Base-by-base conservation (phyloP, 2,113 vertebrate genomes). In the Delphinapterus leucas region DNA sequence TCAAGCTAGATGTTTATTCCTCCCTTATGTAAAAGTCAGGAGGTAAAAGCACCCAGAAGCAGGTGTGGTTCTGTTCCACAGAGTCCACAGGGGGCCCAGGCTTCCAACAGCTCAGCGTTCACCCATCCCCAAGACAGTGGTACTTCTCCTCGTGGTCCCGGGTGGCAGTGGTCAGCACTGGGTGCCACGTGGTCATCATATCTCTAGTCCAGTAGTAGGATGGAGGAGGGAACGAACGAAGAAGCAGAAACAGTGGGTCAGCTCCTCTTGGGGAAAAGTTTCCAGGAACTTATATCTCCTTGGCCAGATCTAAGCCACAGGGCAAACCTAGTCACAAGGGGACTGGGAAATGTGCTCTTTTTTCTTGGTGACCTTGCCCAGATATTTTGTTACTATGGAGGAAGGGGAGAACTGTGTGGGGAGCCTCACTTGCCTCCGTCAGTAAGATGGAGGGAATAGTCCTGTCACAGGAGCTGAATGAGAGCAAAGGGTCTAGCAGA, bases 241-340 rank as follows among this genome's bases (percentile, higher is more conserved):
- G 86, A 90, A 41, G 6, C 44, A 63, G 85, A 55, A 13, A 90
- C 26, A 7, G n/a, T 61, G 20, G 36, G 26, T 33, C 67, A 41
- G 53, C 73, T 70, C 8, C 76, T 4, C 80, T 8, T 55, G 36
- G 55, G 58, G 67, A 23, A 36, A 65, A 5, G 67, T 41, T 61
- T 94, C 73, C 12, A 61, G 86, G 33, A 91, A 25, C 18, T 82
- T 65, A 21, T 4, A 17, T 55, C 71, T 38, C 55, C 28, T 12
- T 70, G 21, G 20, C 67, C 67, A 77, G 65, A 92, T 70, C 58
- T 26, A 33, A 89, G 44, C 90, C 81, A 47, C 15, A 82, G 49
- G 41, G 41, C 74, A 90, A 79, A 53, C 2, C 15, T 73, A 20
- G 23, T 26, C 55, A 9, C 7, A 47, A 14, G 36, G 15, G 86